A percentile compares a stretch with the other conserved stretches of the same genome.
These are phyloP conservation scores for Pachyseris speciosa DNA, from an alignment of 64 coral and sea anemone genomes.

Conservation along the genomic window DNA sequence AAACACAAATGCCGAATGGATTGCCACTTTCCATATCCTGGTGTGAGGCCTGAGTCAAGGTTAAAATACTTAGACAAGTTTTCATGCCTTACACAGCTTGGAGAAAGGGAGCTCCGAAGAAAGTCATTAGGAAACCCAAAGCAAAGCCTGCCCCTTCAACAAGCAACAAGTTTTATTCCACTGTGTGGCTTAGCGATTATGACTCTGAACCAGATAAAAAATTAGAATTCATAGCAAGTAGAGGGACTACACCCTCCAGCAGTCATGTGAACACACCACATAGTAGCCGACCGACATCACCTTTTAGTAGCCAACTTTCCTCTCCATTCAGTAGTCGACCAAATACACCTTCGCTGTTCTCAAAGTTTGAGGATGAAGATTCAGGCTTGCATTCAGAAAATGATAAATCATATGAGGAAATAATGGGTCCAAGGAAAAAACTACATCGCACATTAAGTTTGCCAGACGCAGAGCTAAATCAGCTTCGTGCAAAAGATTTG, in stretches of 20 bases:
- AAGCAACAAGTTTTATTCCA: constrained; percentile 98
- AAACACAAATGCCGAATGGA: not conserved
- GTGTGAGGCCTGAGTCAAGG: not conserved
- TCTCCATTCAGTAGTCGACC: constrained; percentile 82
- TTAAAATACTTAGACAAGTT: constrained; percentile 29
- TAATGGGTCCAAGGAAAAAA: constrained; percentile 80
- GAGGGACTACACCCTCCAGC: constrained; percentile 75
- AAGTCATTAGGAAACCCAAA: constrained; percentile 85
- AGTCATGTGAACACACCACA: constrained; percentile 85
- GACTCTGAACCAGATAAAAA: constrained; percentile 97
- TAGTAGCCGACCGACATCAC: constrained; percentile 82
- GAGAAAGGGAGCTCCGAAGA: constrained; percentile 83
- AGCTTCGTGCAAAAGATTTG: constrained; percentile 81
- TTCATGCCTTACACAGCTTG: constrained; percentile 76
- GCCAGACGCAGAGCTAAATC: constrained; percentile 94
- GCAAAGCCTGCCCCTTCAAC: constrained; percentile 79
- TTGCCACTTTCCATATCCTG: not conserved
- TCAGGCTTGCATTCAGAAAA: constrained; percentile 92
- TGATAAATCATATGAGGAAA: constrained; percentile 92
- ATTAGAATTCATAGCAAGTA: constrained; percentile 80
- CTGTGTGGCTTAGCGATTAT: constrained; percentile 99
- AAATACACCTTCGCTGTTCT: constrained; percentile 73
- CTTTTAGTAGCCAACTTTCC: constrained; percentile 77
- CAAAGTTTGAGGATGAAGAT: constrained; percentile 80
- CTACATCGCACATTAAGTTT: constrained; percentile 94